These are phyloP conservation scores for Tetranychus urticae DNA, from an alignment of 1,140 invertebrate genomes.

Conservation along the genomic window DNA sequence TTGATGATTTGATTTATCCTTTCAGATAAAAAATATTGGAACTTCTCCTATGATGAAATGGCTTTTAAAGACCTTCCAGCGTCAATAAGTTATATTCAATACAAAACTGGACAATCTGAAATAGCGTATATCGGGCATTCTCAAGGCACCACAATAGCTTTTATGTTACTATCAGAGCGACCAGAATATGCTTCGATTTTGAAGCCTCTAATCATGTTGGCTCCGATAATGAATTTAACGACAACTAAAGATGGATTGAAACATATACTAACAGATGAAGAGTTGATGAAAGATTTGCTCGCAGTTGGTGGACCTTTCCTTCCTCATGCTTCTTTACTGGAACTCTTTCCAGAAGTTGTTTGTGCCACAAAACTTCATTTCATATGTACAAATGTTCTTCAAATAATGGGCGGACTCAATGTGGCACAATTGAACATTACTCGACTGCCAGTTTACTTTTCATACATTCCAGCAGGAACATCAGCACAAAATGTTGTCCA, in stretches of 20 bases:
- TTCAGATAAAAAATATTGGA: constrained; percentile 19
- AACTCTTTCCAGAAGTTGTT: neutral
- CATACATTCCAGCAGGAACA: constrained; percentile 56
- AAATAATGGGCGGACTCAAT: constrained; percentile 1
- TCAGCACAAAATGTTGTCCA: constrained; percentile 48
- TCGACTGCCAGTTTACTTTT: constrained; percentile 41
- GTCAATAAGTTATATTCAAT: constrained; percentile 23
- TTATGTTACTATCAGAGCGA: constrained; percentile 31
- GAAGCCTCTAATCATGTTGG: constrained; percentile 32
- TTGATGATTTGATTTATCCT: neutral
- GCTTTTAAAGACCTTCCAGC: constrained; percentile 24
- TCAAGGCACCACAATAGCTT: constrained; percentile 35
- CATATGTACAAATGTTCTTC: constrained; percentile 1
- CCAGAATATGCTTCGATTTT: constrained; percentile 38
- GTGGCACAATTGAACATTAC: constrained; percentile 23
- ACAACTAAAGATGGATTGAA: constrained; percentile 37
- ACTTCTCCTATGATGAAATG: constrained; percentile 21
- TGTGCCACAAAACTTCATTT: neutral
- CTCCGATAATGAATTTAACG: constrained; percentile 43
- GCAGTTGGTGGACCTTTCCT: neutral
- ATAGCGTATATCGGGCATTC: constrained; percentile 40
- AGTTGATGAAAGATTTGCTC: neutral
- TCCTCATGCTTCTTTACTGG: neutral
- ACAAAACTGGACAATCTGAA: constrained; percentile 27
- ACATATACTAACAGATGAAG: constrained; percentile 13